These are phyloP conservation scores for Dicentrarchus labrax DNA, from an alignment of 2,113 vertebrate species.

Conservation along the genomic window DNA sequence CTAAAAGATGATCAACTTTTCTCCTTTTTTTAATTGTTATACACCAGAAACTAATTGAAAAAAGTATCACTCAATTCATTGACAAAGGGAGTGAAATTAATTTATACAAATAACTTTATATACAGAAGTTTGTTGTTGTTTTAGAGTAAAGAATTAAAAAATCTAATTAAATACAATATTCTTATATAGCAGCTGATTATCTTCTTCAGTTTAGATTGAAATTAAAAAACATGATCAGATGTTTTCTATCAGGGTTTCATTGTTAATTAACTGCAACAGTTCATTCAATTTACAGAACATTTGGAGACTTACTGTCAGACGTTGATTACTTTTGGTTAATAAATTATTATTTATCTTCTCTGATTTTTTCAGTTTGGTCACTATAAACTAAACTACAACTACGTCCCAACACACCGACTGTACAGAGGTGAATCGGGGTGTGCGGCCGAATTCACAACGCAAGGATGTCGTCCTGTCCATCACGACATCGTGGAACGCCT, in stretches of 20 bases:
- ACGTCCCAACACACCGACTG: slow-evolving; percentile 78
- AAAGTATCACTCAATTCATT: no score
- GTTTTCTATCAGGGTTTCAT: background rate
- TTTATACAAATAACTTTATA: background rate
- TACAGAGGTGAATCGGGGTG: slow-evolving; percentile 67
- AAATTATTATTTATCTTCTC: background rate
- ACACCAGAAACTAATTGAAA: no score
- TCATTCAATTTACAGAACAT: background rate
- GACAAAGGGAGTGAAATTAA: no score
- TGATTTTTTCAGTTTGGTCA: background rate
- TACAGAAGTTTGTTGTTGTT: background rate
- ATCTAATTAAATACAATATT: background rate
- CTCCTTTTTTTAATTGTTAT: no score
- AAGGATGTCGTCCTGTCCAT: slow-evolving; percentile 78
- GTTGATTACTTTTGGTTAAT: background rate
- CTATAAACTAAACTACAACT: slow-evolving; percentile 58
- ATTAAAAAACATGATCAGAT: background rate
- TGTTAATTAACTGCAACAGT: background rate
- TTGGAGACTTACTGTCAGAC: background rate
- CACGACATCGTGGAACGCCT: slow-evolving; percentile 82
- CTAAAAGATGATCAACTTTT: background rate
- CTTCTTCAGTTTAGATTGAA: background rate
- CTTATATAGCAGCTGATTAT: background rate
- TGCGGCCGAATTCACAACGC: slow-evolving; percentile 47
- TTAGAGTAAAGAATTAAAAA: background rate